Conservation (phyloP, 2,888 invertebrate species). For the Drosophila kambysellisi region DNA sequence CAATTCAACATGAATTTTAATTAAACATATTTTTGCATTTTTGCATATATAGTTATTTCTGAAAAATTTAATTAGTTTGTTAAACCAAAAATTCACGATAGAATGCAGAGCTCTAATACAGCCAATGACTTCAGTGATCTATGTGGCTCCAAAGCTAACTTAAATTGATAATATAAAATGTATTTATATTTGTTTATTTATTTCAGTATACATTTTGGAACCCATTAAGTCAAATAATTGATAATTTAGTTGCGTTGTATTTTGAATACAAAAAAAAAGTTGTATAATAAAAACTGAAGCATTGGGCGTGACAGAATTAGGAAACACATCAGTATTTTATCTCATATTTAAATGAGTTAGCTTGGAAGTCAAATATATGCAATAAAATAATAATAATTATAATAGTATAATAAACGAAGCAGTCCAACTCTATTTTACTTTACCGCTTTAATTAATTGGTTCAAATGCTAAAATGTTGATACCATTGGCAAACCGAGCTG, state of each 20-base stretch:
- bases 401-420: neutral
- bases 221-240: constrained; percentile 72
- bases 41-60: constrained; percentile 4
- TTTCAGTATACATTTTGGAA: constrained; percentile 56
- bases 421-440: constrained; percentile 3
- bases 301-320: neutral
- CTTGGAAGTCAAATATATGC: neutral
- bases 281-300: neutral
- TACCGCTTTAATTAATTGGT: constrained; percentile 67
- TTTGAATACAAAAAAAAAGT: neutral
- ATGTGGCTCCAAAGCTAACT: neutral
- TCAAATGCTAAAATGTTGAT: constrained; percentile 23
- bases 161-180: neutral
- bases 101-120: neutral
- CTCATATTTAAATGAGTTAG: neutral
- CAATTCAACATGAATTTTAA: constrained; percentile 37
- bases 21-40: constrained; percentile 23
- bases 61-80: constrained; percentile 51
- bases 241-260: constrained; percentile 15
- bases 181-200: constrained; percentile 42
- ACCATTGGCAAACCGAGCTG: constrained; percentile 9
- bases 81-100: constrained; percentile 17
- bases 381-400: neutral
- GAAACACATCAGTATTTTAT: neutral
- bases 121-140: neutral